Percentiles rank a stretch among this genome's conserved stretches.
phyloP scores from a whole-genome alignment of 1,140 invertebrate genomes.

The Holcopasites calliopsidis region DNA sequence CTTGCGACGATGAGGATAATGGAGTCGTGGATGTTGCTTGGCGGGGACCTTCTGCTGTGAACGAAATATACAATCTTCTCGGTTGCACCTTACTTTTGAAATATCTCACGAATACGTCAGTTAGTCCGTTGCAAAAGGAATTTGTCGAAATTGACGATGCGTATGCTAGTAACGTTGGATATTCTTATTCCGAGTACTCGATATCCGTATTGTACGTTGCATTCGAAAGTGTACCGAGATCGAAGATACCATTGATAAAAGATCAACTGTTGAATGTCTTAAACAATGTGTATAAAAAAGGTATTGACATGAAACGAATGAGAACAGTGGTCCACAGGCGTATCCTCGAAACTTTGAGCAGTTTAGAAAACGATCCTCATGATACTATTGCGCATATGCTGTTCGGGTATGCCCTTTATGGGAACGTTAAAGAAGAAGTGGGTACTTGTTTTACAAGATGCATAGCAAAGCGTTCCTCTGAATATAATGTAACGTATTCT shows the following conservation, averaged over 20 bases:
- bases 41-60: conserved; percentile 88
- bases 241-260: conserved; percentile 84
- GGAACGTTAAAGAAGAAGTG: conserved; percentile 87
- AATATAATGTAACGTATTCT: conserved; percentile 21
- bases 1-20: conserved; percentile 92
- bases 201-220: conserved; percentile 85
- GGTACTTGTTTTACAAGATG: conserved; percentile 69
- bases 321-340: conserved; percentile 86
- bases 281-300: conserved; percentile 79
- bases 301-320: conserved; percentile 89
- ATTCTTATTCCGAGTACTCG: conserved; percentile 86
- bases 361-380: conserved; percentile 88
- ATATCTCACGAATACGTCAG: conserved; percentile 91
- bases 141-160: conserved; percentile 93
- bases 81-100: conserved; percentile 87
- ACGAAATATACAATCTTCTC: conserved; percentile 81
- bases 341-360: conserved; percentile 86
- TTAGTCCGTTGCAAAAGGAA: conserved; percentile 90
- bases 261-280: conserved; percentile 83
- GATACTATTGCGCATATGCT: conserved; percentile 87
- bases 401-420: conserved; percentile 92
- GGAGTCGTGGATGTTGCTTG: conserved; percentile 90
- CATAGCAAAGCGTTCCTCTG: neutral
- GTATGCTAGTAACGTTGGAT: conserved; percentile 87
- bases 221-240: conserved; percentile 88